Percentiles rank a stretch among this genome's conserved stretches.
Conservation (phyloP, 2,797 vertebrate genomes). For the Crenuchus spilurus region DNA sequence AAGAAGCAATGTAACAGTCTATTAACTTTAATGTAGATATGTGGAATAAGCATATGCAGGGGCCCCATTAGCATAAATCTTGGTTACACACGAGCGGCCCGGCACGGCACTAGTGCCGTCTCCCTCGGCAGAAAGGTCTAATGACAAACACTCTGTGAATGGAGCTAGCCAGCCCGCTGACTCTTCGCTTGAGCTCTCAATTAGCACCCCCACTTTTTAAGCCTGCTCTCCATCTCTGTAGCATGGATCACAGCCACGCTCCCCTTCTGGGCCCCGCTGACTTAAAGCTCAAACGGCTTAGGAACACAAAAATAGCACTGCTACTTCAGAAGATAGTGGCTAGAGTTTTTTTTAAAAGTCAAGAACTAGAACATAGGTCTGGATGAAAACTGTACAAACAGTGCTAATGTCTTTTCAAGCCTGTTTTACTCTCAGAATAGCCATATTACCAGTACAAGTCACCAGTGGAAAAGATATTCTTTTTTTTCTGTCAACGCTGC, state of each 20-base stretch:
- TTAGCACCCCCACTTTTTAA: slow-evolving; percentile 69
- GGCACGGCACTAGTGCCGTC: slow-evolving; percentile 59
- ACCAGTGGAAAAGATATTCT: slow-evolving; percentile 31
- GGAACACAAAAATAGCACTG: not conserved
- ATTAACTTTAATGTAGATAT: slow-evolving; percentile 99
- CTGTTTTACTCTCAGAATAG: not conserved
- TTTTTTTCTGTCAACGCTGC: slow-evolving; percentile 10
- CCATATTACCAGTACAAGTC: not conserved
- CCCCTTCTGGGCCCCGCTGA: not conserved
- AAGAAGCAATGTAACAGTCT: slow-evolving; percentile 99
- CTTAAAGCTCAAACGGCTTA: slow-evolving; percentile 1
- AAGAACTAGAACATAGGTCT: not conserved
- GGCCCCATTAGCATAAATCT: slow-evolving; percentile 98
- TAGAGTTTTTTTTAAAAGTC: not conserved
- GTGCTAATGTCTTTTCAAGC: not conserved
- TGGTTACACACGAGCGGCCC: slow-evolving; percentile 88
- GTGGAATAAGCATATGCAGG: slow-evolving; percentile 99
- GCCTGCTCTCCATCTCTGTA: slow-evolving; percentile 45
- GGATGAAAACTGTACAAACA: not conserved
- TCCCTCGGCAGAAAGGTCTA: slow-evolving; percentile 73
- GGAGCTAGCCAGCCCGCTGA: slow-evolving; percentile 70
- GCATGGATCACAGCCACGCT: slow-evolving; percentile 47
- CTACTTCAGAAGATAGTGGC: not conserved
- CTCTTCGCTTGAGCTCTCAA: slow-evolving; percentile 80
- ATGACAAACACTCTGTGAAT: slow-evolving; percentile 79